Base-by-base conservation (phyloP, 92 coral and sea anemone species). In the Virgularia gustaviana region DNA sequence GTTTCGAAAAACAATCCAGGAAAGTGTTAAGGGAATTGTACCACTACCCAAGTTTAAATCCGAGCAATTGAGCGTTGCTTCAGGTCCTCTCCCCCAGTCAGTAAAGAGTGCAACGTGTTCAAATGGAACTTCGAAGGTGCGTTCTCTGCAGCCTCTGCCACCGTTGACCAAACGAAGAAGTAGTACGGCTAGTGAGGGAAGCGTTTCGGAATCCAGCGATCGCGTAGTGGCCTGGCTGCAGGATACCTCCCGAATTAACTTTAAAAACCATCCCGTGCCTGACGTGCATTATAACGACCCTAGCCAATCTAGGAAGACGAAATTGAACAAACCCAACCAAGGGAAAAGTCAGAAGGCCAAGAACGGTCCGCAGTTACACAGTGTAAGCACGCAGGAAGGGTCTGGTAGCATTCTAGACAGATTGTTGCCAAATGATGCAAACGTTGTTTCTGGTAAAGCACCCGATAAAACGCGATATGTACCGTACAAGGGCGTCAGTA, bases 201-300 rank as follows among this genome's bases (percentile, higher is more conserved):
- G 75, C 31, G 47, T 51, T 4, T 68, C 75, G 22, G 75, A 51
- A 20, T 68, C 61, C 1, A 68, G 75, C 18, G 75, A 68, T 0
- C 53, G 75, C 22, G 36, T 68, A 28, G 4, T 22, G 36, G 60
- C 75, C 0, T 68, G 75, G 75, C 61, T 68, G 24, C 59, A 34
- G 3, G 75, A 49, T 30, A 68, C 75, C 28, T 68, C 75, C 25
- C 0, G 32, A 2, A 32, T 68, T 25, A 35, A 51, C 29, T 68
- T 68, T 34, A 31, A 49, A 18, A 41, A 68, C 5, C 59, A 68
- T 39, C 75, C 75, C 1, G 31, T 68, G 3, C 75, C 75, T 9
- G 30, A 16, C 12, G 27, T 10, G 6, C 10, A 10, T 22, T 8
- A 8, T 5, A 10, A 19, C 34, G 36, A 18, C 13, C 2, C 43